Percentiles rank a stretch among this genome's conserved stretches.
phyloP scores from a whole-genome alignment of 2,797 vertebrate genomes.

The Pipistrellus nathusii region DNA sequence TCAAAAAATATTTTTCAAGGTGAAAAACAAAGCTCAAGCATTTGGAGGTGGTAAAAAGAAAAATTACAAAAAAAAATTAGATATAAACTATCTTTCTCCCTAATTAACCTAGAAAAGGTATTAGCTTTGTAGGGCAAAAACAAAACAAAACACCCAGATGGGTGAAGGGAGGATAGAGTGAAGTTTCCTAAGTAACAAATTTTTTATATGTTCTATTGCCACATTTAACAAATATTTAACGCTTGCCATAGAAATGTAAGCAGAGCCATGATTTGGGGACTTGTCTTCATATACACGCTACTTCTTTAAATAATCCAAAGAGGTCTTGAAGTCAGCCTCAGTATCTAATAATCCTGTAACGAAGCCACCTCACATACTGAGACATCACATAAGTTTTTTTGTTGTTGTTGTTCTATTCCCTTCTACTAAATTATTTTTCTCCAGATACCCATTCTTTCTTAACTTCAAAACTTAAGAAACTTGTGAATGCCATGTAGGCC shows the following conservation, averaged over 20 bases:
- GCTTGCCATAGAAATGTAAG: conserved; percentile 57
- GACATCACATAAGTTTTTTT: not conserved
- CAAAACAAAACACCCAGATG: not conserved
- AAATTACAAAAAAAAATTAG: conserved; percentile 44
- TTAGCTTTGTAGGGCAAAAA: conserved; percentile 4
- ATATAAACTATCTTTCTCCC: not conserved
- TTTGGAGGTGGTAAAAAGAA: conserved; percentile 48
- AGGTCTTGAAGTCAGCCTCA: not conserved
- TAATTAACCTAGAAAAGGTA: conserved; percentile 16
- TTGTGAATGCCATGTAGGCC: too few species aligned
- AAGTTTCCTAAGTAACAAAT: not conserved
- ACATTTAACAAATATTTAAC: conserved; percentile 55
- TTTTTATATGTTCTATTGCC: not conserved
- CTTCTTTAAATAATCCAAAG: not conserved
- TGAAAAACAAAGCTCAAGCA: conserved; percentile 24
- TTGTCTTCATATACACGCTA: not conserved
- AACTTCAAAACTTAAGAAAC: not conserved
- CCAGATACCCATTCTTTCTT: not conserved
- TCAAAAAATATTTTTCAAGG: conserved; percentile 31
- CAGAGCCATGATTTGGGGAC: conserved; percentile 55
- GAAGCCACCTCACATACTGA: not conserved
- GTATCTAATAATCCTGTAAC: not conserved
- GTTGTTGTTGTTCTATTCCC: not conserved
- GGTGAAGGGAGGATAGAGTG: not conserved
- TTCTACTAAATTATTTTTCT: not conserved